These are phyloP conservation scores for Uloborus plumipes DNA, from an alignment of 2,888 invertebrate genomes.

Conservation along the genomic window DNA sequence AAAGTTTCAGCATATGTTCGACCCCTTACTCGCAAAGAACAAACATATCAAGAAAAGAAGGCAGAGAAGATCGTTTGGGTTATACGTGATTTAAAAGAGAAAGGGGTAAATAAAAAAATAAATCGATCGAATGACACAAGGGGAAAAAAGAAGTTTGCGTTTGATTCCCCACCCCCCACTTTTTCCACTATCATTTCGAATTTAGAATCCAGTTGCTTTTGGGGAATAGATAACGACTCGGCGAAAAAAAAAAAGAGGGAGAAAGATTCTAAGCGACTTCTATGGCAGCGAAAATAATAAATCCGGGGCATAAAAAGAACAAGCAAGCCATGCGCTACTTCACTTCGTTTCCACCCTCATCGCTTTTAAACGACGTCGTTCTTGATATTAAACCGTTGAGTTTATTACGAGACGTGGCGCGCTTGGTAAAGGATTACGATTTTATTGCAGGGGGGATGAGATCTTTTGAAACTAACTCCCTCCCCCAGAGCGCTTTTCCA, in stretches of 20 bases:
- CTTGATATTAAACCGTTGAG: constrained; percentile 46
- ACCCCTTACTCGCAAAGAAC: no score
- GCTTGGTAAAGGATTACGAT: constrained; percentile 35
- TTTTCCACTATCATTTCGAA: constrained; percentile 20
- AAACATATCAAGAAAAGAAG: not conserved
- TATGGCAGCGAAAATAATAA: constrained; percentile 49
- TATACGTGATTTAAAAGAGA: constrained; percentile 43
- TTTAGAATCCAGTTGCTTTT: constrained; percentile 45
- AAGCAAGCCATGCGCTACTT: constrained; percentile 35
- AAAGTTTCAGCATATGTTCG: no score
- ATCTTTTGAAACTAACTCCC: no score
- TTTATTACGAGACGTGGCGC: constrained; percentile 38
- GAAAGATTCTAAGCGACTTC: constrained; percentile 8
- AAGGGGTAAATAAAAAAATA: constrained; percentile 9
- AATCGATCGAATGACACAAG: constrained; percentile 2
- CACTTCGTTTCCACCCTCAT: constrained; percentile 19
- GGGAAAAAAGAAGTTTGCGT: constrained; percentile 5
- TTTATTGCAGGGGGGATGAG: constrained; percentile 25
- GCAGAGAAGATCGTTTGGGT: constrained; percentile 31
- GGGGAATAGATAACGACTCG: constrained; percentile 34
- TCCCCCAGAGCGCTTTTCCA: no score
- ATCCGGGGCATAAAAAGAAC: constrained; percentile 24
- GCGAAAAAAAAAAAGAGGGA: constrained; percentile 5
- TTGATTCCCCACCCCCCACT: constrained; percentile 17
- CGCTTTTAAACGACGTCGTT: constrained; percentile 50